Conservation (phyloP, 2,113 vertebrate species). For the Synodontis membranacea region DNA sequence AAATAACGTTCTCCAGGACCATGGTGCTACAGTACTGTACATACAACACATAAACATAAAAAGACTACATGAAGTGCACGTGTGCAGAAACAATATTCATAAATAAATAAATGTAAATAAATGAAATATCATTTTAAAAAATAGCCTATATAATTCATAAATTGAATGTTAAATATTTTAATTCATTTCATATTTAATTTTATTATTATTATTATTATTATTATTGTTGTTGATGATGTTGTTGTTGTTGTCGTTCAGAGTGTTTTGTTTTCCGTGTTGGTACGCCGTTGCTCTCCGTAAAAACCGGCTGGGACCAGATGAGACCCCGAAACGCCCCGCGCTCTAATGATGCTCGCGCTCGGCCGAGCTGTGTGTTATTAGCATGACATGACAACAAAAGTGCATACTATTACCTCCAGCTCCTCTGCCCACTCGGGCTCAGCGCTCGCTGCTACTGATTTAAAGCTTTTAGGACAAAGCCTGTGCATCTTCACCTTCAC, state of each 20-base stretch:
- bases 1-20: too few relatives aligned
- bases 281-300: not conserved
- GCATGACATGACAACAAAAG: slow-evolving; percentile 47
- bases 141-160: too few relatives aligned
- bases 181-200: not conserved
- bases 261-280: not conserved
- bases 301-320: slow-evolving; percentile 27
- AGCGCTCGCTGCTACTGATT: slow-evolving; percentile 20
- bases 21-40: too few relatives aligned
- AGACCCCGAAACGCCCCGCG: slow-evolving; percentile 16
- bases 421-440: slow-evolving; percentile 41
- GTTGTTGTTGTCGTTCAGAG: not conserved
- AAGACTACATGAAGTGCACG: too few relatives aligned
- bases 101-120: too few relatives aligned
- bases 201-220: not conserved
- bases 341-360: slow-evolving; percentile 31
- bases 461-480: slow-evolving; percentile 30
- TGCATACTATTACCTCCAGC: slow-evolving; percentile 45
- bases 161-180: not conserved
- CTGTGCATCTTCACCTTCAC: slow-evolving; percentile 27
- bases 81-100: too few relatives aligned
- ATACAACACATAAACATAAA: too few relatives aligned
- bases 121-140: not conserved
- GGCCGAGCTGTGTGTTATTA: slow-evolving; percentile 47
- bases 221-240: not conserved